Percentiles rank a stretch among this genome's conserved stretches.
phyloP scores from a whole-genome alignment of 2,797 vertebrate genomes.

The Acropternis orthonyx region DNA sequence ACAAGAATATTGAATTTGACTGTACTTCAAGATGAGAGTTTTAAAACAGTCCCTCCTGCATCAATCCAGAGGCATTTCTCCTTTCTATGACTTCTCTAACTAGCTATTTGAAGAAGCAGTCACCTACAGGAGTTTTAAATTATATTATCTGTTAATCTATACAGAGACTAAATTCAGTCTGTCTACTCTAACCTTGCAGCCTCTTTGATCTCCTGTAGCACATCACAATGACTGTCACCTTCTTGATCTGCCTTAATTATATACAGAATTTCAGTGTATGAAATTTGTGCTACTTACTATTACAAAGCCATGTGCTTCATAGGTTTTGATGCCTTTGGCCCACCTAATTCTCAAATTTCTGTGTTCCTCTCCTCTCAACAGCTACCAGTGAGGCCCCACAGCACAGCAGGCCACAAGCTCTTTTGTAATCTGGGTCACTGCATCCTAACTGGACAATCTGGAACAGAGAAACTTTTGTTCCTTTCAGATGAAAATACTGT shows the following conservation, averaged over 20 bases:
- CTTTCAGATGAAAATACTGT: not conserved
- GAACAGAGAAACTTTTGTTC: not conserved
- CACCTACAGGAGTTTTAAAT: slow-evolving; percentile 18
- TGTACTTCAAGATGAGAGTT: not conserved
- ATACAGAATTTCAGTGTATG: not conserved
- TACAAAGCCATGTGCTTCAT: not conserved
- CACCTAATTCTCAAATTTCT: not conserved
- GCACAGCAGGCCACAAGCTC: not conserved
- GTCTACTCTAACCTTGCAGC: not conserved
- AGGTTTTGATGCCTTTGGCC: not conserved
- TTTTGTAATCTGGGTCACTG: not conserved
- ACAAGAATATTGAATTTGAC: not conserved
- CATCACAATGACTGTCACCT: not conserved
- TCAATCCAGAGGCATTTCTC: not conserved
- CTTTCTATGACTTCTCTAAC: not conserved
- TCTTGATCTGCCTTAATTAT: slow-evolving; percentile 34
- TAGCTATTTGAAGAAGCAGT: slow-evolving; percentile 15
- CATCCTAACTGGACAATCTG: not conserved
- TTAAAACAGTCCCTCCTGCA: not conserved
- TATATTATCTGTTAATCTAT: slow-evolving; percentile 1
- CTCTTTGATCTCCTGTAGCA: slow-evolving; percentile 36
- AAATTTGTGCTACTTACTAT: not conserved
- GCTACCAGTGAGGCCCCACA: not conserved
- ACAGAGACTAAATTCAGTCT: slow-evolving; percentile 13
- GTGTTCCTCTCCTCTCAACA: not conserved